phyloP scores from a whole-genome alignment of 2,113 vertebrate species.

The Brachypteracias leptosomus region DNA sequence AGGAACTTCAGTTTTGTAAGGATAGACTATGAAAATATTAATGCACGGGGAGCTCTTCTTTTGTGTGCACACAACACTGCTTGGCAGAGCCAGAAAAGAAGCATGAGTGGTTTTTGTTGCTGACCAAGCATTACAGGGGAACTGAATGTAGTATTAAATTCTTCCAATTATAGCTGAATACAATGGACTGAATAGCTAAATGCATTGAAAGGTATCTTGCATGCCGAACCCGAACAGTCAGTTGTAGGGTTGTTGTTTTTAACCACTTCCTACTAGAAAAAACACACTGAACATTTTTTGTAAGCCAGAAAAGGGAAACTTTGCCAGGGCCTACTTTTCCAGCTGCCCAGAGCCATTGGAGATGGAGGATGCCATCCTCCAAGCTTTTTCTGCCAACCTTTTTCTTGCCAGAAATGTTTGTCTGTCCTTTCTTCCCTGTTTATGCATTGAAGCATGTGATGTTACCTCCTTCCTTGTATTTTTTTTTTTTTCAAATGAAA shows the following conservation, averaged over 20 bases:
- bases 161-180: slow-evolving; percentile 4
- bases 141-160: neutral
- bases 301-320: neutral
- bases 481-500: neutral
- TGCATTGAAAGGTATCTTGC: neutral
- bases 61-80: neutral
- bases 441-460: neutral
- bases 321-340: neutral
- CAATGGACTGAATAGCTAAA: neutral
- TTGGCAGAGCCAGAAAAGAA: neutral
- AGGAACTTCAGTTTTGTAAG: neutral
- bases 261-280: neutral
- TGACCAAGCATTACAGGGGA: slow-evolving; percentile 3
- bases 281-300: neutral
- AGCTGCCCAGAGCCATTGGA: neutral
- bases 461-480: neutral
- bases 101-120: neutral
- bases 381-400: neutral
- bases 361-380: neutral
- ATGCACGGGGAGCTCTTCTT: neutral
- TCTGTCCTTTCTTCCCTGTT: neutral
- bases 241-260: neutral
- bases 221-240: neutral
- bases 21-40: neutral
- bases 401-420: neutral